These are phyloP conservation scores for Peribatodes rhomboidaria DNA, from an alignment of 2,888 invertebrate genomes.

Conservation along the genomic window DNA sequence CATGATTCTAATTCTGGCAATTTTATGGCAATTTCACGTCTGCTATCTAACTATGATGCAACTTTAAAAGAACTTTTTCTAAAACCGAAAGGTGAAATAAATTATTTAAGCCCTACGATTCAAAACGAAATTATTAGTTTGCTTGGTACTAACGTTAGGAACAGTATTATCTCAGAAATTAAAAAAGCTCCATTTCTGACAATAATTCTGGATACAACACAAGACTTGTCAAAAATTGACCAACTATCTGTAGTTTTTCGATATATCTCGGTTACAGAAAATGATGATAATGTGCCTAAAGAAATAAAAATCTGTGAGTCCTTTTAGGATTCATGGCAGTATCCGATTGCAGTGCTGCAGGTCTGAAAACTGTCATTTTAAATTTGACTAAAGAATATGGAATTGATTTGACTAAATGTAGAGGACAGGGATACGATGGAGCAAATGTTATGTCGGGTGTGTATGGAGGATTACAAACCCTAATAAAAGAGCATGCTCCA, in stretches of 20 bases:
- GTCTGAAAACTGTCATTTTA: constrained; percentile 42
- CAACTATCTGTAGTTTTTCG: constrained; percentile 49
- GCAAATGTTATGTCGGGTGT: constrained; percentile 48
- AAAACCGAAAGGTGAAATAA: constrained; percentile 27
- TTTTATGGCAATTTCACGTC: constrained; percentile 43
- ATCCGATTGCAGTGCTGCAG: constrained; percentile 37
- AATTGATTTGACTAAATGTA: constrained; percentile 49
- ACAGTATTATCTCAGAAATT: constrained; percentile 43
- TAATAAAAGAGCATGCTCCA: constrained; percentile 47
- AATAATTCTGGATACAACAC: constrained; percentile 44
- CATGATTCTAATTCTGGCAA: constrained; percentile 45
- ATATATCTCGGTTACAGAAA: constrained; percentile 48
- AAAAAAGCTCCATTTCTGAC: constrained; percentile 43
- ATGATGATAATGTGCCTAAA: constrained; percentile 47
- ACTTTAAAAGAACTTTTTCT: constrained; percentile 38
- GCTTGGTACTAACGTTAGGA: constrained; percentile 29
- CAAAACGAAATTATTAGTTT: constrained; percentile 38
- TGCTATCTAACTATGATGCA: constrained; percentile 42
- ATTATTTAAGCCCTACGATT: constrained; percentile 37
- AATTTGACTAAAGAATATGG: constrained; percentile 46
- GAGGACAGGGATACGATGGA: constrained; percentile 48
- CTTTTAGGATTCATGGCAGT: constrained; percentile 45
- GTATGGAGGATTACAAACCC: constrained; percentile 47
- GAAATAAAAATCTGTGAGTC: constrained; percentile 45
- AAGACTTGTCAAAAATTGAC: constrained; percentile 46